A percentile compares a stretch with the other conserved stretches of the same genome.
phyloP scores from a whole-genome alignment of 2,113 vertebrate genomes.

The Axis porcinus region DNA sequence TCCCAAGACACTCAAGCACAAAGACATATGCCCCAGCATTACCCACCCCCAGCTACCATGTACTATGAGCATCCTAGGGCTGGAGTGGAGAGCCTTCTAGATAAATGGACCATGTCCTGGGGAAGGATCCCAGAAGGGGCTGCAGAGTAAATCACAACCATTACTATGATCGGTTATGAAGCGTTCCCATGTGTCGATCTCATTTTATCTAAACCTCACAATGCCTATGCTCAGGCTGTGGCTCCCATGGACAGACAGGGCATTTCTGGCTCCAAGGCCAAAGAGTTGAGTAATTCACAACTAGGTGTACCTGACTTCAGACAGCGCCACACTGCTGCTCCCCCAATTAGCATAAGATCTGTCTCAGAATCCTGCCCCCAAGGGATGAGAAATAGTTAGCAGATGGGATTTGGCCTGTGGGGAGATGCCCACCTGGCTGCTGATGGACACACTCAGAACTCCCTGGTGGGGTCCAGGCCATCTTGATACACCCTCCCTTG shows the following conservation, averaged over 20 bases:
- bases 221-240: neutral
- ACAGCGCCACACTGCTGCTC: rapidly evolving
- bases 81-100: neutral
- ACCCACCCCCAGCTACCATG: neutral
- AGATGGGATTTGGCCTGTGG: too few relatives aligned
- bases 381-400: neutral
- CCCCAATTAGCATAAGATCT: neutral
- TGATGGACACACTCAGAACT: neutral
- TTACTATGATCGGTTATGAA: too few relatives aligned
- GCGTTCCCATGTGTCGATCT: neutral
- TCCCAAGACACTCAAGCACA: neutral
- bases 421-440: neutral
- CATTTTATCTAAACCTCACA: neutral
- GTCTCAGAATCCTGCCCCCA: neutral
- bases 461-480: neutral
- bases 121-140: neutral
- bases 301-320: neutral
- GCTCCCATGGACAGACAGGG: neutral
- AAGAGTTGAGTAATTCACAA: neutral
- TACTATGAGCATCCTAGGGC: neutral
- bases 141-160: neutral
- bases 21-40: neutral
- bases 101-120: neutral
- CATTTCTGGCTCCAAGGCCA: neutral
- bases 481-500: neutral